A percentile compares a stretch with the other conserved stretches of the same genome.
Conservation (phyloP, 2,797 vertebrate species). For the Merluccius polli region DNA sequence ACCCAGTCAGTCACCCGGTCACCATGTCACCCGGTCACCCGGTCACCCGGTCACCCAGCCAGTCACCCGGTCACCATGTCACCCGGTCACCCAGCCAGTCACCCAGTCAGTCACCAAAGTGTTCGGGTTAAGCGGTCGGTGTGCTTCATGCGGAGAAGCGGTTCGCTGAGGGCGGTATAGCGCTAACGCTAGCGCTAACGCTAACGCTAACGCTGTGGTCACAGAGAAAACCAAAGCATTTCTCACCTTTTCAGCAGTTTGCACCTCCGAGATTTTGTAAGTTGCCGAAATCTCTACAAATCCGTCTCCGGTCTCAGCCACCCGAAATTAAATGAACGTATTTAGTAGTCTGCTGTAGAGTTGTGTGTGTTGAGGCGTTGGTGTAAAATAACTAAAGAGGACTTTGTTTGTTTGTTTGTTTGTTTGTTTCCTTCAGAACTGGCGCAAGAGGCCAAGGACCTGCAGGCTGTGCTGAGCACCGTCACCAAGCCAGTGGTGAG, state of each 20-base stretch:
- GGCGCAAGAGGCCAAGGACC: slow-evolving; percentile 84
- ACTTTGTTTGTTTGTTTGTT: too few species aligned
- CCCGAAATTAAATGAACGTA: too few species aligned
- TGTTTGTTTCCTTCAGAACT: slow-evolving; percentile 81
- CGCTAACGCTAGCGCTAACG: too few species aligned
- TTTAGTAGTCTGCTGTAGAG: neutral
- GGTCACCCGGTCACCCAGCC: too few species aligned
- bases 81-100: too few species aligned
- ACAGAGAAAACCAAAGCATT: too few species aligned
- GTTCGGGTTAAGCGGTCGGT: neutral
- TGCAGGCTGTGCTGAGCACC: slow-evolving; percentile 82
- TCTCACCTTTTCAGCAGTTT: too few species aligned
- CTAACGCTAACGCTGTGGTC: neutral
- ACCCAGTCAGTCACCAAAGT: too few species aligned
- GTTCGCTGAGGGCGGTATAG: neutral
- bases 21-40: too few species aligned
- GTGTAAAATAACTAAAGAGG: neutral
- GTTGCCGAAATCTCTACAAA: neutral
- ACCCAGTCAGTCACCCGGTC: too few species aligned
- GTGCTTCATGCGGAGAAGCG: neutral
- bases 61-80: too few species aligned
- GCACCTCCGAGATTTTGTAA: neutral
- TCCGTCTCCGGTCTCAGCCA: too few species aligned
- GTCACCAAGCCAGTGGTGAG: slow-evolving; percentile 87
- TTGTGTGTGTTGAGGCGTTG: neutral